Evolutionary conservation across 2,888 invertebrate genomes (phyloP).

Genomic region (Microctonus hyperodae): DNA sequence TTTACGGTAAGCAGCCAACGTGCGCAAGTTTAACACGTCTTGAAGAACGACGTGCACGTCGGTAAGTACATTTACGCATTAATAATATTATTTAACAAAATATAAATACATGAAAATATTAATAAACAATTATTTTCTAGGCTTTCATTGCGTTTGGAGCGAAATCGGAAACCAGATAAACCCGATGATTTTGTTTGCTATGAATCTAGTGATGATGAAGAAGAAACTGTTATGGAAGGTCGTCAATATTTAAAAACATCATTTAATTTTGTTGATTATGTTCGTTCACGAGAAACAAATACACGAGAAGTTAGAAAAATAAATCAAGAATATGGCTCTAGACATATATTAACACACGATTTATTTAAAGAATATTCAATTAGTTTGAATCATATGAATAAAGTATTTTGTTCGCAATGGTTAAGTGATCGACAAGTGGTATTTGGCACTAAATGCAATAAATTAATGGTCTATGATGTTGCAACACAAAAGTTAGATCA

Average conservation of each 20-base stretch:
- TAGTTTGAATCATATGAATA: slow-evolving; percentile 85
- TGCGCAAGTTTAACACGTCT: slow-evolving; percentile 76
- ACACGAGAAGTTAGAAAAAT: slow-evolving; percentile 76
- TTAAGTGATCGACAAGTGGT: slow-evolving; percentile 93
- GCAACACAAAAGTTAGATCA: slow-evolving; percentile 85
- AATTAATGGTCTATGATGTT: slow-evolving; percentile 93
- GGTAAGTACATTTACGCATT: slow-evolving; percentile 61
- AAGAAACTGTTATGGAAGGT: slow-evolving; percentile 77
- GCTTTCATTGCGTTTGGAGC: slow-evolving; percentile 67
- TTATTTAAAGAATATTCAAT: slow-evolving; percentile 87
- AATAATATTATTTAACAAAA: not conserved
- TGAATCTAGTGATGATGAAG: slow-evolving; percentile 87
- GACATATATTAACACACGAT: slow-evolving; percentile 89
- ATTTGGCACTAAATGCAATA: slow-evolving; percentile 97
- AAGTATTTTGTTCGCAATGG: slow-evolving; percentile 97
- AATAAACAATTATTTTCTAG: slow-evolving; percentile 38
- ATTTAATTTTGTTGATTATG: slow-evolving; percentile 86
- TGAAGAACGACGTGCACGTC: slow-evolving; percentile 76
- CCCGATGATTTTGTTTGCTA: slow-evolving; percentile 91
- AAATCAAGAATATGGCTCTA: slow-evolving; percentile 81
- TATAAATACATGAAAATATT: not conserved
- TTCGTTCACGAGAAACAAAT: slow-evolving; percentile 78
- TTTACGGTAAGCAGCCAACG: slow-evolving; percentile 80
- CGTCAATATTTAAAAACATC: slow-evolving; percentile 79
- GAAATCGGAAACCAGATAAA: slow-evolving; percentile 83